Evolutionary conservation across 2,797 vertebrate species (phyloP).

Genomic region (Channa striata): DNA sequence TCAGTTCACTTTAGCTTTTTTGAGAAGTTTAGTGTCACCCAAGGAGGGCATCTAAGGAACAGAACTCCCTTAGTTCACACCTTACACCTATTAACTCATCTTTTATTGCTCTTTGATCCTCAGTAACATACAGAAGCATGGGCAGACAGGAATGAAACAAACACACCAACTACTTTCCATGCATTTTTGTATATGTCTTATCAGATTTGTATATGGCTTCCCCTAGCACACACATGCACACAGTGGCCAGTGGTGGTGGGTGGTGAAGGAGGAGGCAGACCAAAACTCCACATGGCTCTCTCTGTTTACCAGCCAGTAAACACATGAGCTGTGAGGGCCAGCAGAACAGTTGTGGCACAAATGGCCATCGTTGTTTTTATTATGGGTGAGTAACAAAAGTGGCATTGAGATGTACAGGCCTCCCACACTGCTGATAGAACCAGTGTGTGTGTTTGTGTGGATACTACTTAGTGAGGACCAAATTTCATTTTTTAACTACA

Average conservation of each 20-base stretch:
- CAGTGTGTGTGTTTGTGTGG: not conserved
- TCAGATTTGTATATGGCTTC: conserved; percentile 9
- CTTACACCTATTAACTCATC: conserved; percentile 15
- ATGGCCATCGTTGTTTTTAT: conserved; percentile 51
- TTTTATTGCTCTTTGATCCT: conserved; percentile 12
- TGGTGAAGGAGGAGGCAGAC: conserved; percentile 22
- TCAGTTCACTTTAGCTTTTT: not conserved
- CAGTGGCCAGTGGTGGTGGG: conserved; percentile 15
- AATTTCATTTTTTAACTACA: too few relatives aligned
- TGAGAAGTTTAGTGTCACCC: not conserved
- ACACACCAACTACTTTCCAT: conserved; percentile 12
- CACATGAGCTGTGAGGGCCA: conserved; percentile 42
- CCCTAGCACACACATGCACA: conserved; percentile 5
- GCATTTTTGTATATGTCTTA: conserved; percentile 11
- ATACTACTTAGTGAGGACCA: too few relatives aligned
- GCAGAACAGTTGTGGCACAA: conserved; percentile 48
- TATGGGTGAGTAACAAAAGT: conserved; percentile 44
- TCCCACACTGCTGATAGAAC: conserved; percentile 40
- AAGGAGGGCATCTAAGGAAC: not conserved
- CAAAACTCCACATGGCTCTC: conserved; percentile 38
- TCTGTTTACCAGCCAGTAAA: conserved; percentile 54
- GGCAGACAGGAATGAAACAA: not conserved
- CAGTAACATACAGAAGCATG: not conserved
- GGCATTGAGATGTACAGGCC: conserved; percentile 54
- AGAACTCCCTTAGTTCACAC: conserved; percentile 9